Evolutionary conservation across 1,140 invertebrate species (phyloP), one percentile per base, ranked within the genome.

Genomic region (Drosophila sucinea): DNA sequence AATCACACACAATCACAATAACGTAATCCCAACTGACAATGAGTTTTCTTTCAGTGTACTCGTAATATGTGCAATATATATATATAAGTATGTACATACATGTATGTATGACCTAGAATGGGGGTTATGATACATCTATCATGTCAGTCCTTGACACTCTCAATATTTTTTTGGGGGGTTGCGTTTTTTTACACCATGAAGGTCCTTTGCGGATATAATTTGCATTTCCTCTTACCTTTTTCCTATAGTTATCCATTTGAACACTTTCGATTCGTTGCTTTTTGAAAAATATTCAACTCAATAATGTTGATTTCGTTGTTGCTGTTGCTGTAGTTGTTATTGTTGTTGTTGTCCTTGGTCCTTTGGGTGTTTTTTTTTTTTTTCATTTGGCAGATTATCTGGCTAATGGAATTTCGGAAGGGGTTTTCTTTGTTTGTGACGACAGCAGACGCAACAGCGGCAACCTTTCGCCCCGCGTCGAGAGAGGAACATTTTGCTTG

Each of bases 201-300:
- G 62, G 32, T 55, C 47, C 17, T 41, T 32, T 5, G 27, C 29
- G 30, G 4, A 3, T 6, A 38, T 38, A 3, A 32, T 27, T 30
- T 65, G 23, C 32, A 40, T 41, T 44, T 7, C 8, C 1, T 17
- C 83, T 89, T 67, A 91, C 90, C 90, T 91, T 91, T 51, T 91
- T 91, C 38, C 90, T 90, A 83, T 91, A 91, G 86, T 91, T 91
- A 78, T 91, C 90, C 90, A 91, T 91, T 80, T 70, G 10, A 27
- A 51, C 1, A 51, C 44, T 27, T 23, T 51, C 27, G 23, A 51
- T 51, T 51, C 44, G 44, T 51, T 51, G 44, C 23, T 27, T 51
- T 51, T 51, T 5, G 27, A 41, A 74, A 78, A 77, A 66, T 82
- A 10, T 38, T 38, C 35, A 72, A 69, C 40, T 67, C 23, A 51